Percentiles rank a stretch among this genome's conserved stretches.
Conservation (phyloP, 2,888 invertebrate genomes). For the Sphaerolaimus hirsutus region DNA sequence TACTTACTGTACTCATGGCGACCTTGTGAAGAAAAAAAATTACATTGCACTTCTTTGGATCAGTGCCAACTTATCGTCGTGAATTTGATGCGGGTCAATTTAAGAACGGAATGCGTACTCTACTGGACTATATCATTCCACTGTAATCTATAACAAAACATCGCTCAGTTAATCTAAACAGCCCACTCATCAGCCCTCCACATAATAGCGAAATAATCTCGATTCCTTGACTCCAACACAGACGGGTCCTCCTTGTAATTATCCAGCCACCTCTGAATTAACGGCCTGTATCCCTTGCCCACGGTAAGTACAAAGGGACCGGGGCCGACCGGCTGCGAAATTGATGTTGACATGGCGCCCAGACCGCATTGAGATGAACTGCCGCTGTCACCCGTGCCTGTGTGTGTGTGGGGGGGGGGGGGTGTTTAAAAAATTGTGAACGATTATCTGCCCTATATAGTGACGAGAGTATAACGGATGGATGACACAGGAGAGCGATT, state of each 20-base stretch:
- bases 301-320: conserved; percentile 26
- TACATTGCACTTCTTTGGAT: too few species aligned
- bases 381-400: not conserved
- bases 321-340: not conserved
- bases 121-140: too few species aligned
- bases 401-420: not conserved
- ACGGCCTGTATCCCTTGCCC: conserved; percentile 57
- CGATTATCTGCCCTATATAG: too few species aligned
- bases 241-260: conserved; percentile 15
- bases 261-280: conserved; percentile 29
- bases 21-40: too few species aligned
- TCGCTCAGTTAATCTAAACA: too few species aligned
- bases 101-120: too few species aligned
- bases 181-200: conserved; percentile 49
- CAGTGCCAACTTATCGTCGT: too few species aligned
- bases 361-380: not conserved
- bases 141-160: not conserved
- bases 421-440: too few species aligned
- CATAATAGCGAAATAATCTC: conserved; percentile 42
- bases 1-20: too few species aligned
- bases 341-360: not conserved
- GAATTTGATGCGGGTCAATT: too few species aligned
- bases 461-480: too few species aligned
- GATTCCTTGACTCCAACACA: conserved; percentile 10
- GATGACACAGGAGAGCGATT: too few species aligned